Evolutionary conservation across 2,888 invertebrate genomes (phyloP).

Genomic region (Exephanes ischioxanthus): DNA sequence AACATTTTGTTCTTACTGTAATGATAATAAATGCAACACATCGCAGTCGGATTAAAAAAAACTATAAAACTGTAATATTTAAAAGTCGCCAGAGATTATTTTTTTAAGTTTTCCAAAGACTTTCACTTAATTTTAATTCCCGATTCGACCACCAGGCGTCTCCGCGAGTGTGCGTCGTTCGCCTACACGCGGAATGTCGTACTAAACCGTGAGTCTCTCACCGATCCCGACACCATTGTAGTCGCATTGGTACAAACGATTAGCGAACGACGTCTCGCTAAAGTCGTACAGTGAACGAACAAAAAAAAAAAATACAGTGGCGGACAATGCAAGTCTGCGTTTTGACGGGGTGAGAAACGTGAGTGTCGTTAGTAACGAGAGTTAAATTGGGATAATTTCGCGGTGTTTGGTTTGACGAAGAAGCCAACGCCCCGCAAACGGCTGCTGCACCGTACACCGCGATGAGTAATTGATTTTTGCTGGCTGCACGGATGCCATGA

Average conservation of each 20-base stretch:
- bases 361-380: slow-evolving; percentile 76
- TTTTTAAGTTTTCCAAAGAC: neutral
- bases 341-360: slow-evolving; percentile 76
- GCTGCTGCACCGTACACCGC: neutral
- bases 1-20: too few species aligned
- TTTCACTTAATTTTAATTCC: neutral
- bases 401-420: slow-evolving; percentile 24
- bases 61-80: too few species aligned
- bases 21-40: too few species aligned
- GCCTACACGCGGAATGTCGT: slow-evolving; percentile 14
- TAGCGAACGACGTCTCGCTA: slow-evolving; percentile 38
- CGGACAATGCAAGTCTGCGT: slow-evolving; percentile 66
- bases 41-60: too few species aligned
- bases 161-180: neutral
- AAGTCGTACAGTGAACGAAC: slow-evolving; percentile 33
- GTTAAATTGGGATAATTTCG: slow-evolving; percentile 35
- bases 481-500: slow-evolving; percentile 8
- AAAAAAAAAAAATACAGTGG: slow-evolving; percentile 43
- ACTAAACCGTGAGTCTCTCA: neutral
- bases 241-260: slow-evolving; percentile 31
- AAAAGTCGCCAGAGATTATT: too few species aligned
- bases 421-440: slow-evolving; percentile 21
- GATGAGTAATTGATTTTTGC: slow-evolving; percentile 47
- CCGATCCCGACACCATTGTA: slow-evolving; percentile 9
- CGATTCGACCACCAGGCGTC: neutral